Evolutionary conservation across 2,113 vertebrate species (phyloP), one percentile per base, ranked within the genome.

Genomic region (Myrmecobius fasciatus): DNA sequence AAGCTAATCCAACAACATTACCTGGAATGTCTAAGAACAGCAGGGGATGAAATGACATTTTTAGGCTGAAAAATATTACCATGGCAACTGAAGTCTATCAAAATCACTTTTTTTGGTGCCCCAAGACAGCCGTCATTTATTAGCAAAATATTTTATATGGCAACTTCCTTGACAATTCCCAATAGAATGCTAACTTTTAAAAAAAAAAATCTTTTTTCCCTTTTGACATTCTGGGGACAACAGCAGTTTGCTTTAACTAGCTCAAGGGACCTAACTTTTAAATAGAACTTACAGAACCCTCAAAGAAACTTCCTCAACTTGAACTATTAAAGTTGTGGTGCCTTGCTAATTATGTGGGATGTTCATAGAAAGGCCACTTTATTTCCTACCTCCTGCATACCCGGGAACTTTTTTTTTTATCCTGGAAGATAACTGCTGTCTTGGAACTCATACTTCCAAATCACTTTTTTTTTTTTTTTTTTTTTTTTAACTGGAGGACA

Each of bases 51-150:
- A 83, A 83, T 83, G 36, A 83, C 67, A 83, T 83, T 83, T 83
- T 83, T 83, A 83, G n/a, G 20, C n/a, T 83, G n/a, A 92, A 49
- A 92, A 56, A 46, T 91, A 96, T 96, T 95, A 96, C 96, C 92
- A 97, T 95, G 96, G 97, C 93, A 97, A 97, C 95, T 75, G 75
- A 95, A 97, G 60, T 83, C 91, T 95, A 95, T 92, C 95, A 94
- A 93, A 96, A 93, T 93, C 83, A 93, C 83, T 91, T 93, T 96
- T 97, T 94, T 95, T 96, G 14, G 67, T 83, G 20, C 67, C 67
- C 20, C n/a, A 83, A 83, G 67, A 83, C 67, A 83, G 67, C 17
- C 67, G 6, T 83, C n/a, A 83, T 83, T 83, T 83, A 43, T 83
- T 83, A 83, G 67, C 20, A 83, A 43, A 96, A 95, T 67, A 95